A percentile compares a stretch with the other conserved stretches of the same genome.
phyloP scores from a whole-genome alignment of 2,888 invertebrate genomes.

The Eristalis arbustorum region DNA sequence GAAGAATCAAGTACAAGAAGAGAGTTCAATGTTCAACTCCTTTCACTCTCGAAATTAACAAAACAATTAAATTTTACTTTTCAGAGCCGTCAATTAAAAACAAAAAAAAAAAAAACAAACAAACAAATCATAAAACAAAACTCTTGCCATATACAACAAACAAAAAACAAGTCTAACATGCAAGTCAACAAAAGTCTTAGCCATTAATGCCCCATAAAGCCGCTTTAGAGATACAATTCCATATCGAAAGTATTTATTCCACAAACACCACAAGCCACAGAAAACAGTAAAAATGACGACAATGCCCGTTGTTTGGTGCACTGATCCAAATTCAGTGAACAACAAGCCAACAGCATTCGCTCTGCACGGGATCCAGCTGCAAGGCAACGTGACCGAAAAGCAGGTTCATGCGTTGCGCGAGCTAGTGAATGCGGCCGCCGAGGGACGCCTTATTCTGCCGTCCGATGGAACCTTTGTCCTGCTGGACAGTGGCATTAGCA shows the following conservation, averaged over 20 bases:
- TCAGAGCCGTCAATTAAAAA: slow-evolving; percentile 31
- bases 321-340: slow-evolving; percentile 80
- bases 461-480: slow-evolving; percentile 80
- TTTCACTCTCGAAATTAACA: slow-evolving; percentile 7
- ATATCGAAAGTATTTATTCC: neutral
- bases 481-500: slow-evolving; percentile 79
- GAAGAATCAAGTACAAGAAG: slow-evolving; percentile 62
- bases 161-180: slow-evolving; percentile 30
- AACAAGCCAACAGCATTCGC: slow-evolving; percentile 80
- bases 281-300: slow-evolving; percentile 76
- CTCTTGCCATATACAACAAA: slow-evolving; percentile 50
- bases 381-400: slow-evolving; percentile 80
- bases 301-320: slow-evolving; percentile 81
- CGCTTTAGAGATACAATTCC: neutral
- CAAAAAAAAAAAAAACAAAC: neutral
- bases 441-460: slow-evolving; percentile 80
- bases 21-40: slow-evolving; percentile 30
- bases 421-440: slow-evolving; percentile 79
- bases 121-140: neutral
- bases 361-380: slow-evolving; percentile 80
- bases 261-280: neutral
- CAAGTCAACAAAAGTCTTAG: slow-evolving; percentile 41
- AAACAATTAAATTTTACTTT: slow-evolving; percentile 42
- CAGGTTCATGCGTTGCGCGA: slow-evolving; percentile 79
- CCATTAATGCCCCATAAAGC: slow-evolving; percentile 13